Percentiles rank a stretch among this genome's conserved stretches.
Conservation (phyloP, 2,888 invertebrate genomes). For the Allacma fusca region DNA sequence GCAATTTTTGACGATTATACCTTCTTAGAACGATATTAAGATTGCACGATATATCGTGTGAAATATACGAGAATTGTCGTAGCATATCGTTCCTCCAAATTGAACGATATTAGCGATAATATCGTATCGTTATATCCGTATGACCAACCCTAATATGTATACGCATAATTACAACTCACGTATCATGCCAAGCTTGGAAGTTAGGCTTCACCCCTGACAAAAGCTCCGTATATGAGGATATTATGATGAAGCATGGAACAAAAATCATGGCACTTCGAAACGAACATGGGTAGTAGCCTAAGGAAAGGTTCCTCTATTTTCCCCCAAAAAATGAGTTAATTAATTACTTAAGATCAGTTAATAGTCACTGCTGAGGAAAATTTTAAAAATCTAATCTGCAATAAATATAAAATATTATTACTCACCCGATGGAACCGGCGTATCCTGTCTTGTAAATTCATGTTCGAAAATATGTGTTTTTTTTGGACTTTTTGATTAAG, state of each 20-base stretch:
- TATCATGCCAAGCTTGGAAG: not conserved
- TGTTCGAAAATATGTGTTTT: no score
- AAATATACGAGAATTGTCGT: no score
- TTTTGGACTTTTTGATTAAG: no score
- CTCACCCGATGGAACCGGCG: conserved; percentile 12
- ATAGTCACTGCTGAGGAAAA: not conserved
- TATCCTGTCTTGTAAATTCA: not conserved
- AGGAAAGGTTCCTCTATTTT: conserved; percentile 12
- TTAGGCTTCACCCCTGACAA: not conserved
- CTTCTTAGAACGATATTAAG: no score
- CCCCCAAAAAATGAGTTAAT: not conserved
- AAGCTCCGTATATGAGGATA: not conserved
- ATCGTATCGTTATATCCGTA: no score
- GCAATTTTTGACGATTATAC: no score
- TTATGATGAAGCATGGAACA: not conserved
- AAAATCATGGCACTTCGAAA: conserved; percentile 4
- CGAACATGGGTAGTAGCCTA: conserved; percentile 27
- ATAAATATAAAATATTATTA: not conserved
- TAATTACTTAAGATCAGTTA: conserved; percentile 66
- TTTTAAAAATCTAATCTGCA: not conserved
- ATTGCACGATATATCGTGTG: no score
- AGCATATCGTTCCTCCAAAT: no score
- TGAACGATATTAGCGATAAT: no score
- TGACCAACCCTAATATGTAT: no score
- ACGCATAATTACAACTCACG: no score